Conservation (phyloP, 1,140 invertebrate species). For the Amyelois transitella region DNA sequence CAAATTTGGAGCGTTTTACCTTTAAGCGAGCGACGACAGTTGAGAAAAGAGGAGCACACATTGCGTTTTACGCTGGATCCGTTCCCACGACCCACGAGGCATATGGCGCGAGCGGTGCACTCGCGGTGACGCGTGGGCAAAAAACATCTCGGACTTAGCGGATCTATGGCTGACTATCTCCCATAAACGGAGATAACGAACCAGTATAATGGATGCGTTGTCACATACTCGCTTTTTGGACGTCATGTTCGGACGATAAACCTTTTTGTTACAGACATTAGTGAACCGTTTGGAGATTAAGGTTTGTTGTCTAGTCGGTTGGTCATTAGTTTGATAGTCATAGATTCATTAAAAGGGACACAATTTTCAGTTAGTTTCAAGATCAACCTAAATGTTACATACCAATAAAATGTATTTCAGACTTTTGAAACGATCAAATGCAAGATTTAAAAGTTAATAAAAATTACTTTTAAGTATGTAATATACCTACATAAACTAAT, state of each 20-base stretch:
- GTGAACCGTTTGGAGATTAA: background rate
- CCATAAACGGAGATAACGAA: slow-evolving; percentile 33
- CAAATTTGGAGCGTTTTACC: slow-evolving; percentile 19
- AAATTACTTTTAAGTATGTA: no score
- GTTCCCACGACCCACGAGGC: slow-evolving; percentile 69
- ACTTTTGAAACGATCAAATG: no score
- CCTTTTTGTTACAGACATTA: background rate
- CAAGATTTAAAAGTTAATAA: no score
- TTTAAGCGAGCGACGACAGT: slow-evolving; percentile 33
- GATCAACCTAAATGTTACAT: no score
- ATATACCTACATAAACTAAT: no score
- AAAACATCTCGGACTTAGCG: slow-evolving; percentile 58
- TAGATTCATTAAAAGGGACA: no score
- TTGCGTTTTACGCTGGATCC: slow-evolving; percentile 49
- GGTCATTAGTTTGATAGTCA: background rate
- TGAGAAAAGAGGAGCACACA: slow-evolving; percentile 53
- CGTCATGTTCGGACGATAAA: slow-evolving; percentile 4
- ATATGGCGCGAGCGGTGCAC: slow-evolving; percentile 66
- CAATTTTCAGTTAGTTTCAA: no score
- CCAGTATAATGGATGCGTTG: slow-evolving; percentile 25
- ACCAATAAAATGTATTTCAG: no score
- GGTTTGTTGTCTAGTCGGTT: background rate
- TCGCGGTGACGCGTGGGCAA: slow-evolving; percentile 65
- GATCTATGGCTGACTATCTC: slow-evolving; percentile 48
- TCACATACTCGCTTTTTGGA: slow-evolving; percentile 15